These are phyloP conservation scores for Caenorhabditis sp. DNA, from an alignment of 2,888 invertebrate genomes.

Conservation along the genomic window DNA sequence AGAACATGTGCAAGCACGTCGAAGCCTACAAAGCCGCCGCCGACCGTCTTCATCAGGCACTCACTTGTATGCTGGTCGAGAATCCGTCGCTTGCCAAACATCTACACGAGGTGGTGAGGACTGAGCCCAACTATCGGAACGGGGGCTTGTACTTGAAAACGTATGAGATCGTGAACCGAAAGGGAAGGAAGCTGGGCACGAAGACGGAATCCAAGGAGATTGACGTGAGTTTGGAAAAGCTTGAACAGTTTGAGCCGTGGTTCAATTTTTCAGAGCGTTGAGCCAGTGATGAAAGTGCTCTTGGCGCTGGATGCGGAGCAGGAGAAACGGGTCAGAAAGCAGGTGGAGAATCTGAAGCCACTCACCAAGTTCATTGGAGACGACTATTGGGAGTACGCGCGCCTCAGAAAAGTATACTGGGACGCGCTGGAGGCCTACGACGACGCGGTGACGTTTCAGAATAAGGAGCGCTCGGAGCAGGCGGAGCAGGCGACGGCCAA, in stretches of 20 bases:
- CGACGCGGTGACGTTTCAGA: constrained; percentile 44
- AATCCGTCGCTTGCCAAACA: constrained; percentile 15
- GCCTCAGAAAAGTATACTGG: constrained; percentile 55
- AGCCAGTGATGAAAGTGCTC: constrained; percentile 19
- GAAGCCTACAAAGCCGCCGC: constrained; percentile 45
- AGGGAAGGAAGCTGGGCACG: constrained; percentile 48
- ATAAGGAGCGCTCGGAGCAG: constrained; percentile 50
- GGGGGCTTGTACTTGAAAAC: constrained; percentile 23
- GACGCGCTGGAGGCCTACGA: constrained; percentile 45
- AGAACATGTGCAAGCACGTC: constrained; percentile 38
- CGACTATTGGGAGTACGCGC: constrained; percentile 60
- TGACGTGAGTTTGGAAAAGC: background rate
- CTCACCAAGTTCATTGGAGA: constrained; percentile 54
- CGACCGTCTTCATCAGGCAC: constrained; percentile 47
- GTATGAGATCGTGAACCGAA: constrained; percentile 33
- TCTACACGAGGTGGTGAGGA: background rate
- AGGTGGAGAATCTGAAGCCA: constrained; percentile 49
- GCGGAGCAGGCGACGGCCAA: constrained; percentile 29
- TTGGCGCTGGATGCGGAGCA: constrained; percentile 14
- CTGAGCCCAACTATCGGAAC: constrained; percentile 28
- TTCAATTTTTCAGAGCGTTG: constrained; percentile 43
- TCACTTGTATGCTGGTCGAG: constrained; percentile 51
- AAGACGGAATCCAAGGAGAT: constrained; percentile 6
- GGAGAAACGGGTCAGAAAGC: constrained; percentile 35
- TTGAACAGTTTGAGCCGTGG: too few relatives aligned